Percentiles rank a stretch among this genome's conserved stretches.
Evolutionary conservation across 2,797 vertebrate species (phyloP).

Genomic region (Eulemur coronatus): DNA sequence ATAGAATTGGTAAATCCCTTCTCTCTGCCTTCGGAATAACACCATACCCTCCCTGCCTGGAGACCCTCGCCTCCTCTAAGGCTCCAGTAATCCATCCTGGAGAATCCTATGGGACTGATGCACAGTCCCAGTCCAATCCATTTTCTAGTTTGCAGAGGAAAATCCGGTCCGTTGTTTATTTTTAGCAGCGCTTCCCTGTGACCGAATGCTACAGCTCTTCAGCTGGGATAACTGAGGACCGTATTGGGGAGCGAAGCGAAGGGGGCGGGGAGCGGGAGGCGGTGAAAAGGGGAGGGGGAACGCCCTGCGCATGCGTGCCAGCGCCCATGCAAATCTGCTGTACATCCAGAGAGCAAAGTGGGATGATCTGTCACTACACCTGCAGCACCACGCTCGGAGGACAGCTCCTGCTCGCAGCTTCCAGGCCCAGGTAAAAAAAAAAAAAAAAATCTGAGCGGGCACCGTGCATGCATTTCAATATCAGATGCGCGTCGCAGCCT

Average conservation of each 20-base stretch:
- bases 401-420: conserved; percentile 83
- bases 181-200: conserved; percentile 60
- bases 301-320: conserved; percentile 82
- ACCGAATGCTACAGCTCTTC: conserved; percentile 57
- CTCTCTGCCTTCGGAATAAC: neutral
- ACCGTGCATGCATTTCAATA: conserved; percentile 55
- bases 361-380: conserved; percentile 84
- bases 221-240: conserved; percentile 31
- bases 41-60: neutral
- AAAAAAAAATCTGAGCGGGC: neutral
- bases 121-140: conserved; percentile 42
- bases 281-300: conserved; percentile 14
- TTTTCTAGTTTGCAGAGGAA: conserved; percentile 60
- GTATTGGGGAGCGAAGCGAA: neutral
- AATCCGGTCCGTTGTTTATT: conserved; percentile 75
- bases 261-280: conserved; percentile 50
- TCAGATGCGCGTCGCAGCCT: conserved; percentile 13
- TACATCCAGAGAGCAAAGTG: conserved; percentile 77
- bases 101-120: neutral
- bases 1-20: neutral
- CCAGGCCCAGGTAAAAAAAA: conserved; percentile 70
- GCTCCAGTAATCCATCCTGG: conserved; percentile 7
- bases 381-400: conserved; percentile 86
- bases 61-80: neutral
- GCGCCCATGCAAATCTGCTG: conserved; percentile 70